Percentiles rank a stretch among this genome's conserved stretches.
phyloP scores from a whole-genome alignment of 2,888 invertebrate species.

The Diaperis boleti region DNA sequence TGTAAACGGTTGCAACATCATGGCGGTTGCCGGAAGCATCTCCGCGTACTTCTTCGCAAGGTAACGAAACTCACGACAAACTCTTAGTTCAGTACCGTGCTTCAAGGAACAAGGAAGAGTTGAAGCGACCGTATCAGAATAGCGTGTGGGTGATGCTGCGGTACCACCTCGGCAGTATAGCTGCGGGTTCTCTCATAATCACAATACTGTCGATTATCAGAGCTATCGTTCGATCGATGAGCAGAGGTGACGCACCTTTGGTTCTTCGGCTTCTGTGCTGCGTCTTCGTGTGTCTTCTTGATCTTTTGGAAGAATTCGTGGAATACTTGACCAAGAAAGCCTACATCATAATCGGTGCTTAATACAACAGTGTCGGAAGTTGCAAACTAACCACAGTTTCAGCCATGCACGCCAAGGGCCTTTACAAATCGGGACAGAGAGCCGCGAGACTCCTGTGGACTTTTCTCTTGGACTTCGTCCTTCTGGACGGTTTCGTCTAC shows the following conservation, averaged over 20 bases:
- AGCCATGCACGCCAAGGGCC: slow-evolving; percentile 4
- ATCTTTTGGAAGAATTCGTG: slow-evolving; percentile 47
- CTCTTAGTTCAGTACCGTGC: slow-evolving; percentile 23
- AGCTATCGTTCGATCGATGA: not conserved
- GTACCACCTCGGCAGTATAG: slow-evolving; percentile 52
- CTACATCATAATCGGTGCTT: slow-evolving; percentile 54
- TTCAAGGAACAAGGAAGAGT: not conserved
- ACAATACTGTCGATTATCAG: slow-evolving; percentile 47
- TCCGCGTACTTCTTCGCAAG: slow-evolving; percentile 74
- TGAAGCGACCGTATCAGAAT: not conserved
- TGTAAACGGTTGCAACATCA: slow-evolving; percentile 73
- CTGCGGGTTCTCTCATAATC: slow-evolving; percentile 52
- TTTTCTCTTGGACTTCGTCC: not conserved
- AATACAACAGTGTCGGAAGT: not conserved
- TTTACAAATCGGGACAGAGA: not conserved
- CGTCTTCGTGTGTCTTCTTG: too few species aligned
- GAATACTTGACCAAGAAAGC: slow-evolving; percentile 55
- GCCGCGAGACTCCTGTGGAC: slow-evolving; percentile 4
- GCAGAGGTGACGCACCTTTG: not conserved
- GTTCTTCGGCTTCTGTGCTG: slow-evolving; percentile 18
- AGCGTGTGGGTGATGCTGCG: slow-evolving; percentile 41
- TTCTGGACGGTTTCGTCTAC: not conserved
- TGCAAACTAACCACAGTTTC: not conserved
- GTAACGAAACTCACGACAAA: slow-evolving; percentile 59
- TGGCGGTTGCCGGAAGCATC: slow-evolving; percentile 73